Conservation (phyloP, 1,140 invertebrate genomes). For the Palaemon carinicauda region DNA sequence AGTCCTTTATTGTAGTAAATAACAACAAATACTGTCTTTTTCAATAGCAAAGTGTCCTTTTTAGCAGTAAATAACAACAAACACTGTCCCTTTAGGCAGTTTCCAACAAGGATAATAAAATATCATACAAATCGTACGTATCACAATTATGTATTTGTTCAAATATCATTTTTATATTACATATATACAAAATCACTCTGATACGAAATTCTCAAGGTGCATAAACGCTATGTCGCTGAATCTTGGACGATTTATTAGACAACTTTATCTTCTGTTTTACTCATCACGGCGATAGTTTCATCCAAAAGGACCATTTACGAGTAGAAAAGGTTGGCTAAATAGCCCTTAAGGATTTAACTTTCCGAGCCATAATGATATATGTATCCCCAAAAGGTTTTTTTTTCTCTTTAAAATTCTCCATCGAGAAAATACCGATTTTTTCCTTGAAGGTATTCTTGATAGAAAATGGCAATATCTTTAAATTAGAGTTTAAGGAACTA, state of each 20-base stretch:
- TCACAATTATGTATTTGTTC: conserved; percentile 54
- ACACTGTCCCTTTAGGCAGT: not conserved
- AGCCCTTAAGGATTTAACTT: no score
- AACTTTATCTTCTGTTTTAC: not conserved
- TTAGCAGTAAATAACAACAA: no score
- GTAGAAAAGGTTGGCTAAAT: not conserved
- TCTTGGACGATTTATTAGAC: not conserved
- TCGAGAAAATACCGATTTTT: no score
- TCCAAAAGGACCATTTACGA: not conserved
- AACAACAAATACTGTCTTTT: not conserved
- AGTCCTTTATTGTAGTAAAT: no score
- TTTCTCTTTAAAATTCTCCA: no score
- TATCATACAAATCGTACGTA: not conserved
- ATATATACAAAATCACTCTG: conserved; percentile 53
- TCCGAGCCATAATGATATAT: no score
- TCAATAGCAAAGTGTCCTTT: not conserved
- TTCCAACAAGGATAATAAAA: not conserved
- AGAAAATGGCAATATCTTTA: no score
- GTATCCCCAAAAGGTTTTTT: no score
- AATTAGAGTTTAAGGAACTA: no score
- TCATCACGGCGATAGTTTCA: not conserved
- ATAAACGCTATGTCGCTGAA: not conserved
- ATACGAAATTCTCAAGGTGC: conserved; percentile 41
- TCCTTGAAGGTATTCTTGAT: no score
- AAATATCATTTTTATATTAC: conserved; percentile 53